Evolutionary conservation across 2,888 invertebrate genomes (phyloP).

Genomic region (Pheosia gnoma): DNA sequence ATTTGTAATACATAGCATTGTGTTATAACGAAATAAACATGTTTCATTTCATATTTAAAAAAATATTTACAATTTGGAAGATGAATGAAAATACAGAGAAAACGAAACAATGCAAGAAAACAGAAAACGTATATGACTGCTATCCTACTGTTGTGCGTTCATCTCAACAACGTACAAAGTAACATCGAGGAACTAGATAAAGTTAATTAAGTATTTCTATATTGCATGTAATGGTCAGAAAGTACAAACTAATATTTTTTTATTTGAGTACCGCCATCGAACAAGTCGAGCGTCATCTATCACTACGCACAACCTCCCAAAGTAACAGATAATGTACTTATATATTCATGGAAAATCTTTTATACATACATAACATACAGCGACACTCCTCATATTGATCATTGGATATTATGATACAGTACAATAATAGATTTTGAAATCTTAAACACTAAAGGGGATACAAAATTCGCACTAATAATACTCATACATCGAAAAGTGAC

Average conservation of each 20-base stretch:
- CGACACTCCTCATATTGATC: conserved; percentile 47
- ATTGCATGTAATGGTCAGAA: background rate
- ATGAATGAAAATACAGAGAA: conserved; percentile 38
- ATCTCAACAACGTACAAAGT: conserved; percentile 42
- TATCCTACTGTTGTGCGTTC: conserved; percentile 56
- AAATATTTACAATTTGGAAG: conserved; percentile 57
- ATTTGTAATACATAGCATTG: conserved; percentile 41
- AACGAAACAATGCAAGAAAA: conserved; percentile 28
- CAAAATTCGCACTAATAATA: conserved; percentile 82
- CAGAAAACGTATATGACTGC: conserved; percentile 30
- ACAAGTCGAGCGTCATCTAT: conserved; percentile 36
- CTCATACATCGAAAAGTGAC: conserved; percentile 63
- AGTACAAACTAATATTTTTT: conserved; percentile 20
- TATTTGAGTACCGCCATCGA: conserved; percentile 18
- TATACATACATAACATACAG: conserved; percentile 52
- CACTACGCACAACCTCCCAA: conserved; percentile 72
- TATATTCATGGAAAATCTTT: conserved; percentile 47
- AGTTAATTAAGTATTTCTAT: conserved; percentile 20
- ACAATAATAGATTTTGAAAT: conserved; percentile 78
- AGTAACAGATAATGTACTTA: conserved; percentile 62
- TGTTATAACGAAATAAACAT: conserved; percentile 44
- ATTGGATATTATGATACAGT: conserved; percentile 57
- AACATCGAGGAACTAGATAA: conserved; percentile 55
- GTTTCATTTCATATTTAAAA: conserved; percentile 47
- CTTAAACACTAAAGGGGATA: conserved; percentile 75